Base-by-base conservation (phyloP, 2,888 invertebrate species). In the Macaria notata region DNA sequence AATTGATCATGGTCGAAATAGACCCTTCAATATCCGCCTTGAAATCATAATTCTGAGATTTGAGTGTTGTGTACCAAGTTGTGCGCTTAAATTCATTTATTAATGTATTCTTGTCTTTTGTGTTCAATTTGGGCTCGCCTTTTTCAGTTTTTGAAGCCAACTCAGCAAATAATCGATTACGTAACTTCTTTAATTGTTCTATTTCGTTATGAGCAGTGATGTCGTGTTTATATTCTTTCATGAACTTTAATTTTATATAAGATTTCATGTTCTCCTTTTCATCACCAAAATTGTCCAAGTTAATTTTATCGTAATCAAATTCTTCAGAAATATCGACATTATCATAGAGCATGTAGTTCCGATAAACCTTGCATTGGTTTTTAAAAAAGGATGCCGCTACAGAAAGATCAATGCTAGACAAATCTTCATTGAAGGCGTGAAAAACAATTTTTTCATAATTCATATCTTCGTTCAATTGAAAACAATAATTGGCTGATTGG, bases 191-290 rank as follows among this genome's bases (percentile, higher is more conserved):
- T 19, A 78, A 38, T 50, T 72, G 72, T 0, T 70, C 70, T 4
- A 78, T 77, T 72, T 79, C 79, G 43, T 38, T 31, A 3, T 75
- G 61, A 59, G 72, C 66, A 3, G 9, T 9, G 9, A 52, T 56
- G 44, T 74, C 48, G 3, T 41, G 46, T 64, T 72, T 68, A 0
- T 31, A 38, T 53, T 53, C 64, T 31, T 61, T 72, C 4, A 79
- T 67, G 38, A 63, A 78, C 61, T 78, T 79, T 7, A 76, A 62
- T 54, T 63, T 75, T 6, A 79, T 76, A 50, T 79, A 79, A 49
- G 79, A 78, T 38, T 68, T 72, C 29, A 79, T 54, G 9, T 55
- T 47, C 4, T 78, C 68, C 64, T 65, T 78, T 62, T 75, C 70
- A 0, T 30, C 19, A 8, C 4, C 44, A 66, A 76, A 79, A 46